Evolutionary conservation across 2,113 vertebrate genomes (phyloP).

Genomic region (Galeopterus variegatus): DNA sequence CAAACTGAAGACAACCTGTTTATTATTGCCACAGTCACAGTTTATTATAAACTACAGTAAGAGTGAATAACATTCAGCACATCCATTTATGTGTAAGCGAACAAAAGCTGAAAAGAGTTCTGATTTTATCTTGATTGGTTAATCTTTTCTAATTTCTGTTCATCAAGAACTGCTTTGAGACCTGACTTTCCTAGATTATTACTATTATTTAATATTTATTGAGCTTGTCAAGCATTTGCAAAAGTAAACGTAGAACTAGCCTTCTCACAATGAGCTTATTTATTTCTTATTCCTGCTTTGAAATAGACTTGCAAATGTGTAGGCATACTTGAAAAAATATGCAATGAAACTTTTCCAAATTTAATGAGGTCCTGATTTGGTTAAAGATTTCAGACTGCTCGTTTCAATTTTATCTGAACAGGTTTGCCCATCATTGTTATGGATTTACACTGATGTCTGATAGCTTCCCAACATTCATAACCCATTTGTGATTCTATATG

Average conservation of each 20-base stretch:
- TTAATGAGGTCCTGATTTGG: constrained; percentile 51
- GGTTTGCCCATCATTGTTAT: background rate
- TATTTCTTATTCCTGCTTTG: constrained; percentile 51
- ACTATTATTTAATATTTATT: constrained; percentile 29
- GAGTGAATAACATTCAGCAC: background rate
- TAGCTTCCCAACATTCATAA: constrained; percentile 20
- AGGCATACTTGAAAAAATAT: constrained; percentile 3
- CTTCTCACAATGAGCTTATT: constrained; percentile 2
- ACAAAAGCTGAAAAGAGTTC: constrained; percentile 37
- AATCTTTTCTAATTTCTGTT: constrained; percentile 42
- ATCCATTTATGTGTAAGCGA: constrained; percentile 14
- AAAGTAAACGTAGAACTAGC: constrained; percentile 4
- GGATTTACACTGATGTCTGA: constrained; percentile 9
- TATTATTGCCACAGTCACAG: background rate
- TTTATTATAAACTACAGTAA: background rate
- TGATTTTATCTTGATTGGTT: constrained; percentile 41
- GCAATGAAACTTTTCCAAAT: constrained; percentile 43
- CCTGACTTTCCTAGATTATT: background rate
- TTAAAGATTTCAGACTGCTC: constrained; percentile 57
- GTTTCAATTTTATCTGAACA: constrained; percentile 60
- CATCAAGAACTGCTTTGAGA: constrained; percentile 11
- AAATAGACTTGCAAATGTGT: constrained; percentile 28
- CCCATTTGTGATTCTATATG: constrained; percentile 48
- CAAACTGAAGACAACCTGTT: background rate
- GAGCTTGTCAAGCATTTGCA: constrained; percentile 28